phyloP scores from a whole-genome alignment of 2,797 vertebrate genomes.

The Gila robusta region DNA sequence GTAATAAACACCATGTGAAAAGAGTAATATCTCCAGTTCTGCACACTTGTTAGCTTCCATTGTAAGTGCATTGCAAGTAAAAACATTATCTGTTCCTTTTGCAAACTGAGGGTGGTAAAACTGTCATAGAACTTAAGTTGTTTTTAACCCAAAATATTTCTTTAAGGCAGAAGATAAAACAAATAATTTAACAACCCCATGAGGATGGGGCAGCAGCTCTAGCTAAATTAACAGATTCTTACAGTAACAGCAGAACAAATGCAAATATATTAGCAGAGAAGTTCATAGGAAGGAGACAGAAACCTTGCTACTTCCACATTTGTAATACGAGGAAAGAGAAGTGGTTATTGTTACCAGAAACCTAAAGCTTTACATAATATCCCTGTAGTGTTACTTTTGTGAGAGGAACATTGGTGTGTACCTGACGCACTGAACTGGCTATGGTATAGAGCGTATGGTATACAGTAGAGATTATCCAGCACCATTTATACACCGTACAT shows the following conservation, averaged over 20 bases:
- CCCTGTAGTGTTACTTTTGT: background rate
- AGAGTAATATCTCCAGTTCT: no score
- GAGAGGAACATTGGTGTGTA: background rate
- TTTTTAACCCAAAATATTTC: background rate
- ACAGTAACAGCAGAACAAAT: background rate
- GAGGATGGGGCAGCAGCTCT: background rate
- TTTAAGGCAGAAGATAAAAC: background rate
- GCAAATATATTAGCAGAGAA: background rate
- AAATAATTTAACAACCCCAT: background rate
- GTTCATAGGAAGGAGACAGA: conserved; percentile 11
- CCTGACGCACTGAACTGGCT: background rate
- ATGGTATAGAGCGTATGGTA: background rate
- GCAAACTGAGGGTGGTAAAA: background rate
- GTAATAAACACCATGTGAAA: no score
- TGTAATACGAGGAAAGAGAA: conserved; percentile 1
- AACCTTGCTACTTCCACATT: background rate
- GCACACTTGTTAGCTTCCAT: background rate
- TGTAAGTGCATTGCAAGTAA: background rate
- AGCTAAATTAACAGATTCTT: background rate
- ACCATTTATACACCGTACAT: background rate
- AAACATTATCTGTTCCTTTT: background rate
- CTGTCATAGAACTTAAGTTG: background rate
- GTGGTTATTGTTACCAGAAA: conserved; percentile 1
- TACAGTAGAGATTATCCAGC: background rate
- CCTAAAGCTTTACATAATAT: background rate